Conservation (phyloP, 2,113 vertebrate genomes). For the Cygnus buccinator region DNA sequence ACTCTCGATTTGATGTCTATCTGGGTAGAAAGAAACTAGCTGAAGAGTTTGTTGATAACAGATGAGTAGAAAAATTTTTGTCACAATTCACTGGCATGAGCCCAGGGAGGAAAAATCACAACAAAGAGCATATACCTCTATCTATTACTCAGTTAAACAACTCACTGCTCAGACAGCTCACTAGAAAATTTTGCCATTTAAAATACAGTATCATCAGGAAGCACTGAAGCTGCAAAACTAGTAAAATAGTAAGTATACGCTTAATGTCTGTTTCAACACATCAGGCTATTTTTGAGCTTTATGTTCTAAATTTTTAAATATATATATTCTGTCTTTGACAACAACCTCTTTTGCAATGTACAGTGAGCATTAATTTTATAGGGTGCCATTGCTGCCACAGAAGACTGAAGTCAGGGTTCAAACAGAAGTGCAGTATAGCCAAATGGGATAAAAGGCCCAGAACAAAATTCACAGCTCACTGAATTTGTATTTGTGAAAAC, state of each 20-base stretch:
- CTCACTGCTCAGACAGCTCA: slow-evolving; percentile 19
- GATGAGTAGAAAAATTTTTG: slow-evolving; percentile 25
- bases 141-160: not conserved
- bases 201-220: not conserved
- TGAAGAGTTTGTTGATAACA: slow-evolving; percentile 23
- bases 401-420: not conserved
- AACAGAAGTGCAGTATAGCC: not conserved
- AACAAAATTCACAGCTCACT: not conserved
- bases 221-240: not conserved
- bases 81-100: not conserved
- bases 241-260: not conserved
- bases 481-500: not conserved
- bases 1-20: not conserved
- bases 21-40: not conserved
- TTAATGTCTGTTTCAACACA: not conserved
- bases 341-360: not conserved
- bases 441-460: not conserved
- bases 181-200: slow-evolving; percentile 39
- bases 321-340: not conserved
- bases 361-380: not conserved
- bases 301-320: not conserved
- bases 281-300: not conserved
- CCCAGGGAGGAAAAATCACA: not conserved
- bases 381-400: not conserved
- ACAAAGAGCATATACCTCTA: not conserved